phyloP scores from a whole-genome alignment of 2,113 vertebrate genomes.

The Cyprinodon tularosa region DNA sequence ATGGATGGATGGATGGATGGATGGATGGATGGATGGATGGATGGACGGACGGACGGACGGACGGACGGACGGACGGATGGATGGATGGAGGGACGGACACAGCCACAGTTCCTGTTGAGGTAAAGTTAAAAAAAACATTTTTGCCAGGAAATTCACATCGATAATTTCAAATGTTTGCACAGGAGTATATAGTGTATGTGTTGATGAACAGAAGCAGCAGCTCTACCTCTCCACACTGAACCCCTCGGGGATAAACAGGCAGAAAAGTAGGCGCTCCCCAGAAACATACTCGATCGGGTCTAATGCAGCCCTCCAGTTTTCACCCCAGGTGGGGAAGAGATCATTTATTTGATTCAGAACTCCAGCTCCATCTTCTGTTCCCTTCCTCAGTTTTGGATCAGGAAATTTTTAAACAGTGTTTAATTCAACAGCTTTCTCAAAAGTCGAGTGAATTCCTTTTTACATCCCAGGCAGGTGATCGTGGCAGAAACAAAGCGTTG shows the following conservation, averaged over 20 bases:
- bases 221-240: constrained; percentile 21
- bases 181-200: not conserved
- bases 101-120: no score
- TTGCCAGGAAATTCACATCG: not conserved
- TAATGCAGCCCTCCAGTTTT: constrained; percentile 54
- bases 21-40: no score
- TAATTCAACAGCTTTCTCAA: constrained; percentile 44
- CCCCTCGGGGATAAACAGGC: constrained; percentile 68
- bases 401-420: constrained; percentile 44
- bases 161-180: not conserved
- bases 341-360: constrained; percentile 50
- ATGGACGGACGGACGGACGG: no score
- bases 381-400: constrained; percentile 30
- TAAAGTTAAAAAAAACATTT: not conserved
- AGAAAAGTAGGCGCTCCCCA: constrained; percentile 44
- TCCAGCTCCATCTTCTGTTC: constrained; percentile 11
- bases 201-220: constrained; percentile 14
- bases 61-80: no score
- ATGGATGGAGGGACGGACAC: no score
- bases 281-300: constrained; percentile 52
- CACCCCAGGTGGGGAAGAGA: constrained; percentile 41
- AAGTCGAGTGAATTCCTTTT: constrained; percentile 41
- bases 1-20: no score
- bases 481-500: constrained; percentile 32
- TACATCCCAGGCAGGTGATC: constrained; percentile 48